phyloP scores from a whole-genome alignment of 35 echinoderm and acorn worm species.

The Diadema setosum region DNA sequence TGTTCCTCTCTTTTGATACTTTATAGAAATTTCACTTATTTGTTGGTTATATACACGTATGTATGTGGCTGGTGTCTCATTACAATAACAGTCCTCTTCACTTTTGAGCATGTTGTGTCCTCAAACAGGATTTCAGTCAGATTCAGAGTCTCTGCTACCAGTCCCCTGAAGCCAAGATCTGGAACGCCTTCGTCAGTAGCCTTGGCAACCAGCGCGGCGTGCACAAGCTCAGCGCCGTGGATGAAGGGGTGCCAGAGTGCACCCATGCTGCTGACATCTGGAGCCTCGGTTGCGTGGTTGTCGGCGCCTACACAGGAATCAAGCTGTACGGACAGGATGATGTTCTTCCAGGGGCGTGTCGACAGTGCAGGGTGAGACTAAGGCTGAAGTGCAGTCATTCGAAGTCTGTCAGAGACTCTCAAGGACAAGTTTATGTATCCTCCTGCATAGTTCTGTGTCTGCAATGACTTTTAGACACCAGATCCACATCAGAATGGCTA shows the following conservation, averaged over 20 bases:
- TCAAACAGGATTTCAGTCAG: slow-evolving; percentile 91
- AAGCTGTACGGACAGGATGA: slow-evolving; percentile 83
- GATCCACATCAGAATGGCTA: not conserved
- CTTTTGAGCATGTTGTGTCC: too few species aligned
- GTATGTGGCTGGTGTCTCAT: too few species aligned
- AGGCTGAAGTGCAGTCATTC: too few species aligned
- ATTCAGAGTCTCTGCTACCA: slow-evolving; percentile 97
- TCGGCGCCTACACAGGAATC: slow-evolving; percentile 55
- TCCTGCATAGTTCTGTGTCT: too few species aligned
- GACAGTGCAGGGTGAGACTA: slow-evolving; percentile 76
- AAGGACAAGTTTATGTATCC: too few species aligned
- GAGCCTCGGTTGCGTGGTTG: slow-evolving; percentile 77
- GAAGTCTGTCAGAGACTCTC: too few species aligned
- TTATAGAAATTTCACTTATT: too few species aligned
- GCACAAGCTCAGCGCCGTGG: slow-evolving; percentile 17
- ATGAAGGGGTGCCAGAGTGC: slow-evolving; percentile 53
- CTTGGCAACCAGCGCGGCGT: slow-evolving; percentile 33
- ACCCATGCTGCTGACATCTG: slow-evolving; percentile 81
- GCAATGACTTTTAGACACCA: not conserved
- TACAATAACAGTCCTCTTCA: too few species aligned
- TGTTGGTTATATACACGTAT: too few species aligned
- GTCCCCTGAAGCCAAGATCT: slow-evolving; percentile 74
- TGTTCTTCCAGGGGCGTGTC: slow-evolving; percentile 70
- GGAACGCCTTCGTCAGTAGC: slow-evolving; percentile 70
- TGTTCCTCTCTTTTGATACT: too few species aligned